These are phyloP conservation scores for Drosophila eugracilis DNA, from an alignment of 1,140 invertebrate species.

Conservation along the genomic window DNA sequence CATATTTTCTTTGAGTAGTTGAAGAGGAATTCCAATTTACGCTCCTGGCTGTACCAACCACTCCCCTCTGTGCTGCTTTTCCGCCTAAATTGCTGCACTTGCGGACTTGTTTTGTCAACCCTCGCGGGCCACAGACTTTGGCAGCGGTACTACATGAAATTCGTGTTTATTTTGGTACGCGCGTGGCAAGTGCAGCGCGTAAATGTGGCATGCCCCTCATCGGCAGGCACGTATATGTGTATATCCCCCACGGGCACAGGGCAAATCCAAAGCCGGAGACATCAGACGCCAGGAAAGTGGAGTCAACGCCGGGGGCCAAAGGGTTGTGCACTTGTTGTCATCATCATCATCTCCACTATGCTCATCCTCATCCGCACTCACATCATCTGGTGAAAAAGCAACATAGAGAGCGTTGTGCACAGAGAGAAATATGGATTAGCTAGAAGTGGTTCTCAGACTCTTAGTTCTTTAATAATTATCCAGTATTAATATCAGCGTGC, in stretches of 20 bases:
- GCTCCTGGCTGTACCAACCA: conserved; percentile 5
- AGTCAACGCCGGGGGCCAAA: conserved; percentile 59
- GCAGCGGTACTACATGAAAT: conserved; percentile 17
- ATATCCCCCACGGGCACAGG: conserved; percentile 18
- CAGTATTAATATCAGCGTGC: no score
- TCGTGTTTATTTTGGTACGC: conserved; percentile 72
- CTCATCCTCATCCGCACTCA: conserved; percentile 19
- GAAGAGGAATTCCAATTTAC: conserved; percentile 6
- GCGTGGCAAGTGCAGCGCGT: conserved; percentile 72
- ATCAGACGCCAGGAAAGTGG: conserved; percentile 42
- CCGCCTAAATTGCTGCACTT: conserved; percentile 57
- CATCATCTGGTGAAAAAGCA: conserved; percentile 40
- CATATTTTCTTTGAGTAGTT: background rate
- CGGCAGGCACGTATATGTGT: conserved; percentile 56
- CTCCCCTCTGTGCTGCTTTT: conserved; percentile 23
- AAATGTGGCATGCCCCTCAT: conserved; percentile 61
- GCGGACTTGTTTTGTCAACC: conserved; percentile 50
- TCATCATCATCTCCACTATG: conserved; percentile 49
- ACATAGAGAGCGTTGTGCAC: conserved; percentile 5
- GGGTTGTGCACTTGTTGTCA: conserved; percentile 77
- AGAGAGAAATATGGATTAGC: background rate
- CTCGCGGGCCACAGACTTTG: conserved; percentile 12
- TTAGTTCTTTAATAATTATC: no score
- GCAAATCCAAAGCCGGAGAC: conserved; percentile 38
- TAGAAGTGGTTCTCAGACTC: no score